Base-by-base conservation (phyloP, 2,888 invertebrate species). In the Ypsolopha scabrella region DNA sequence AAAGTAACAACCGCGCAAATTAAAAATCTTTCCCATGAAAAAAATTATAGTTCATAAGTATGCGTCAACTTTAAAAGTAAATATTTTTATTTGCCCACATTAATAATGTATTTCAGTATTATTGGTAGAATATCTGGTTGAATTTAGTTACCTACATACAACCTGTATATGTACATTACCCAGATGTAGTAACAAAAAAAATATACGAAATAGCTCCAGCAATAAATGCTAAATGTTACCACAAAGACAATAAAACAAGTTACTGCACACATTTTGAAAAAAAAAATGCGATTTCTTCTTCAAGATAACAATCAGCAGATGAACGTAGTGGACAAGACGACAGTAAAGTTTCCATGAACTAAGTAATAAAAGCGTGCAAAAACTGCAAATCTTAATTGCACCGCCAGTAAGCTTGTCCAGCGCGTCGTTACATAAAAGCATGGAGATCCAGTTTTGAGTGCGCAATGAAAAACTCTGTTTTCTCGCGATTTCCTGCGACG, bases 331-430 rank as follows among this genome's bases (percentile, higher is more conserved):
- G 75, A 81, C 83, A 80, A 78, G 77, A 75, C 67, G 75, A 82
- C 83, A 81, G 80, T 82, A 82, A 82, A 79, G 76, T 85, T 85
- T 85, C 86, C 86, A 78, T 80, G 85, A 83, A 86, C 75, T 79
- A 70, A 78, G 81, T 73, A 80, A 83, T 81, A 82, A 85, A 80
- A 80, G 71, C 72, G 72, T 64, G 78, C 80, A 86, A 85, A 85
- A 83, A 85, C 82, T 85, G 77, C 78, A 80, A 83, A 80, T 79
- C 80, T 80, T 83, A 86, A 86, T 85, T 85, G 81, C 80, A 59
- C 70, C 59, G 72, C 67, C 64, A 65, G 77, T 77, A 75, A 73
- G 77, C 79, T 77, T 76, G 81, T 75, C 72, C 69, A 68, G 72
- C 68, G 68, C 58, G 65, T 71, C 61, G 77, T 83, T 83, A 83